Conservation (phyloP, 1,140 invertebrate genomes). For the Drosophila sulfurigaster region DNA sequence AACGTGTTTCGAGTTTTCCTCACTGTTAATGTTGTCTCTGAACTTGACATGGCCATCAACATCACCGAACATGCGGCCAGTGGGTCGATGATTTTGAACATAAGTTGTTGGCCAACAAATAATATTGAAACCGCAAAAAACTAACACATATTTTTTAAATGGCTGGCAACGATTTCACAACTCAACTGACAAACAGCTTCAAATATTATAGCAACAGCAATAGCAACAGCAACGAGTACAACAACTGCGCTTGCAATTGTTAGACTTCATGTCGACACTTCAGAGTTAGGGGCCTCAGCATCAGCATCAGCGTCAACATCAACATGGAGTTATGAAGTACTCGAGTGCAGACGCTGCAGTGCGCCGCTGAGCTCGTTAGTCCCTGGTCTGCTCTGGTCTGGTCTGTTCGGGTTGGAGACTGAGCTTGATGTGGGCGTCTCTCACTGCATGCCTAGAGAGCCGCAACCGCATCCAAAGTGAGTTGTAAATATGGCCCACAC, state of each 20-base stretch:
- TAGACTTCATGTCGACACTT: slow-evolving; percentile 80
- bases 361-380: slow-evolving; percentile 11
- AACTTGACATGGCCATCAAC: slow-evolving; percentile 43
- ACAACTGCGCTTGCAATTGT: slow-evolving; percentile 65
- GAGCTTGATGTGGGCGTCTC: slow-evolving; percentile 37
- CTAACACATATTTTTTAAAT: slow-evolving; percentile 23
- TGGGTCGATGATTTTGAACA: slow-evolving; percentile 19
- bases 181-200: slow-evolving; percentile 3
- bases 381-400: background rate
- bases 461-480: slow-evolving; percentile 42
- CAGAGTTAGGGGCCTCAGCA: slow-evolving; percentile 46
- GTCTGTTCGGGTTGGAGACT: background rate
- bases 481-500: slow-evolving; percentile 58
- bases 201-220: background rate
- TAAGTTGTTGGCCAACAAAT: slow-evolving; percentile 41
- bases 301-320: background rate
- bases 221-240: background rate
- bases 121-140: slow-evolving; percentile 6
- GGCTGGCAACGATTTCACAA: slow-evolving; percentile 40
- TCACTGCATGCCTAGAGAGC: slow-evolving; percentile 2
- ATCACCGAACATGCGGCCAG: slow-evolving; percentile 14
- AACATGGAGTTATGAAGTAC: slow-evolving; percentile 6
- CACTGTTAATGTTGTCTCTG: slow-evolving; percentile 17
- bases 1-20: background rate
- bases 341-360: slow-evolving; percentile 9